Evolutionary conservation across 1,140 invertebrate species (phyloP).

Genomic region (Homarus americanus): DNA sequence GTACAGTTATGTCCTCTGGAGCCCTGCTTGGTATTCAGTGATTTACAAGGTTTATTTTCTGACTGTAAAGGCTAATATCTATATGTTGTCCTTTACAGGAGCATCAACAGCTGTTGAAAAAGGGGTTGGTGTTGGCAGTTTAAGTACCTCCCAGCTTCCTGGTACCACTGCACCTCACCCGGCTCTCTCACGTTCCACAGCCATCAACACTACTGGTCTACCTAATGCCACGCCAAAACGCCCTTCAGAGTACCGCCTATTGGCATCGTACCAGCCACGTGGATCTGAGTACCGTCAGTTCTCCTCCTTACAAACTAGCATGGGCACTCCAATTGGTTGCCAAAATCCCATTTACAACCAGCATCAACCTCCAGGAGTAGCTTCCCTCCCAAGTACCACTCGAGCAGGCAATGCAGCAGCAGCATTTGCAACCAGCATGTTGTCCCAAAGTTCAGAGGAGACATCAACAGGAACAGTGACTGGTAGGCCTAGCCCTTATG

Average conservation of each 20-base stretch:
- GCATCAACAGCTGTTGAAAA: background rate
- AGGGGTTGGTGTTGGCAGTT: slow-evolving; percentile 38
- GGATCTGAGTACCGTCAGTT: slow-evolving; percentile 50
- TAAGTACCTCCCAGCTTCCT: slow-evolving; percentile 39
- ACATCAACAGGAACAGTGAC: background rate
- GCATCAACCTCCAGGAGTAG: slow-evolving; percentile 34
- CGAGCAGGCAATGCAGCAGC: slow-evolving; percentile 43
- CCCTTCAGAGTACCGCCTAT: slow-evolving; percentile 4
- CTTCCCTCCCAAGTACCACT: slow-evolving; percentile 12
- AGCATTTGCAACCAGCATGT: slow-evolving; percentile 50
- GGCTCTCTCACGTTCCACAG: slow-evolving; percentile 17
- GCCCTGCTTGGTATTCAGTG: too few species aligned
- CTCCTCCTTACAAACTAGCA: slow-evolving; percentile 46
- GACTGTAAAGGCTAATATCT: too few species aligned
- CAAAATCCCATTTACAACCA: slow-evolving; percentile 59
- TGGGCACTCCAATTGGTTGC: slow-evolving; percentile 52
- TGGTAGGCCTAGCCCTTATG: slow-evolving; percentile 14
- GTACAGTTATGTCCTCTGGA: too few species aligned
- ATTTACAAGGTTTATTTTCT: too few species aligned
- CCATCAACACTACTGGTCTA: slow-evolving; percentile 53
- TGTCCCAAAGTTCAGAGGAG: background rate
- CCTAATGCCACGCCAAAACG: slow-evolving; percentile 38
- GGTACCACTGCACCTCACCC: slow-evolving; percentile 33
- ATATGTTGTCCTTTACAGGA: background rate
- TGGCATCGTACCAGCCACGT: slow-evolving; percentile 12